These are phyloP conservation scores for Dolomedes plantarius DNA, from an alignment of 2,888 invertebrate genomes.

Conservation along the genomic window DNA sequence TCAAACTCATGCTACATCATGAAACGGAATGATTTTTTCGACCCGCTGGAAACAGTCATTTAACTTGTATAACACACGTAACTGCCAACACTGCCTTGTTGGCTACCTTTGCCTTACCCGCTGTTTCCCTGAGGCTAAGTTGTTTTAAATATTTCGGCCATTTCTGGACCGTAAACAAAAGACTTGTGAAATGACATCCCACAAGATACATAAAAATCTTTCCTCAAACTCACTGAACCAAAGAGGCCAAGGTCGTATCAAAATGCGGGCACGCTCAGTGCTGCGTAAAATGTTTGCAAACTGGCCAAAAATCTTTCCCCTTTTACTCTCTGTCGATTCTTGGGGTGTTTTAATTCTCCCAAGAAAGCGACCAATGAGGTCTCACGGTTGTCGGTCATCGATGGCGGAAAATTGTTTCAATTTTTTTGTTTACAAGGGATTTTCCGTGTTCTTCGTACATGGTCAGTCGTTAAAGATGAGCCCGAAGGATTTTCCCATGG, in stretches of 20 bases:
- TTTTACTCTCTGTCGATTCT: neutral
- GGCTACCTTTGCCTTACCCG: no score
- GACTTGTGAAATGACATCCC: neutral
- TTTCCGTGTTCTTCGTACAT: no score
- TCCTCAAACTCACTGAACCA: constrained; percentile 41
- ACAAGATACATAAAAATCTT: neutral
- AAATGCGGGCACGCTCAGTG: neutral
- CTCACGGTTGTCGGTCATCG: no score
- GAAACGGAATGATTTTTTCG: no score
- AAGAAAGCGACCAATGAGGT: neutral
- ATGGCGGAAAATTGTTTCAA: no score
- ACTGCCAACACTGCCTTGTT: no score
- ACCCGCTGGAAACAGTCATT: no score
- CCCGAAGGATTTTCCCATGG: no score
- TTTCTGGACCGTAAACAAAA: neutral
- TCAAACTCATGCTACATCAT: no score
- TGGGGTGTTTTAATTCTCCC: neutral
- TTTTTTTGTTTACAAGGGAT: no score
- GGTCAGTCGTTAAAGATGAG: no score
- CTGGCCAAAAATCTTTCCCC: neutral
- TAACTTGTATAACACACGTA: no score
- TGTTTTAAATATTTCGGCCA: neutral
- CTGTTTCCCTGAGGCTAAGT: neutral
- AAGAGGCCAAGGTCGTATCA: constrained; percentile 54
- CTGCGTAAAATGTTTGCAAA: neutral